These are phyloP conservation scores for Sinonovacula constricta DNA, from an alignment of 1,140 invertebrate species.

Conservation along the genomic window DNA sequence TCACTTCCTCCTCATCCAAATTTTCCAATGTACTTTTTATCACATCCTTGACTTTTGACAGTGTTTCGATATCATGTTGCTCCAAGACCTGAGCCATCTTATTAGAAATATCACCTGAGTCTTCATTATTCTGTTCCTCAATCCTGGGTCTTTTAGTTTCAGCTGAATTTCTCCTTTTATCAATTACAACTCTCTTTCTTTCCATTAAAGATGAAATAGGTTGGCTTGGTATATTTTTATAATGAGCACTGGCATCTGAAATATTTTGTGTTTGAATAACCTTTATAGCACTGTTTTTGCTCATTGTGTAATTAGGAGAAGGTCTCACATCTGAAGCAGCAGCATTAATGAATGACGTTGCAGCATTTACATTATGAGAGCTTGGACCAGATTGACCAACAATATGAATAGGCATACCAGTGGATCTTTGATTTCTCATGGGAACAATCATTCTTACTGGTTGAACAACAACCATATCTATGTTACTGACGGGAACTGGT, in stretches of 20 bases:
- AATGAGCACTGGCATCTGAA: too few species aligned
- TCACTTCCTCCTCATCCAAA: background rate
- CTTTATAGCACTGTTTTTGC: background rate
- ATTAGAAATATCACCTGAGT: background rate
- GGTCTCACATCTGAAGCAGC: too few species aligned
- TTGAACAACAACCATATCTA: too few species aligned
- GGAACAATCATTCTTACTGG: too few species aligned
- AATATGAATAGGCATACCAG: too few species aligned
- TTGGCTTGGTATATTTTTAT: too few species aligned
- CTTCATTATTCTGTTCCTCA: background rate
- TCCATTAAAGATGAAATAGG: background rate
- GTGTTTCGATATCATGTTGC: conserved; percentile 1
- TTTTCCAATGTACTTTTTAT: conserved; percentile 5
- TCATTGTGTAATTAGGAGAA: background rate
- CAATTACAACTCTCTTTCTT: background rate
- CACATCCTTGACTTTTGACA: conserved; percentile 41
- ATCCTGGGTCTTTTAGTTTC: background rate
- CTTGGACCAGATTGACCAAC: too few species aligned
- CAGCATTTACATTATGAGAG: too few species aligned
- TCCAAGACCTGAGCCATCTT: background rate
- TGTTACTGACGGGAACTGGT: too few species aligned
- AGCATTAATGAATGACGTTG: too few species aligned
- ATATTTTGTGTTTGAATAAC: background rate
- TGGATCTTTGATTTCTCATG: too few species aligned
- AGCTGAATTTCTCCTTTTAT: background rate